Conservation (phyloP, 2,888 invertebrate genomes). For the Blera fallax region DNA sequence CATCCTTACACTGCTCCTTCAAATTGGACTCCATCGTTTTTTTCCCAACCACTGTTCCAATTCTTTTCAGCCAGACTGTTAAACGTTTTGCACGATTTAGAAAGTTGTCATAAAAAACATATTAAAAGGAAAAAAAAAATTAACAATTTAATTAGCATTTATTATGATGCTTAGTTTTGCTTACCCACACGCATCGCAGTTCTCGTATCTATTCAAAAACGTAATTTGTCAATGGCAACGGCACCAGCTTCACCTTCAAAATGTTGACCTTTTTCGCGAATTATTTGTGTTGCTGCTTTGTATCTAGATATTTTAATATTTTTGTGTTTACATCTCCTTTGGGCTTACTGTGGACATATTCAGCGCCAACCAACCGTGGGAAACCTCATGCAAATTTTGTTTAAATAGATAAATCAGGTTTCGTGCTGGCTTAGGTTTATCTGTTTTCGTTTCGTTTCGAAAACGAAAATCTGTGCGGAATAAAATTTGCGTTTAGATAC, state of each 20-base stretch:
- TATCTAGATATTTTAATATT: neutral
- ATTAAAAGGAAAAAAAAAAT: neutral
- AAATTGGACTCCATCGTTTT: too few relatives aligned
- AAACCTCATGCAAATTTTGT: constrained; percentile 27
- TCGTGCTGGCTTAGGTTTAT: neutral
- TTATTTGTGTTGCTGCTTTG: neutral
- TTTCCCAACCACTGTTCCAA: neutral
- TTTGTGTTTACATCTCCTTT: neutral
- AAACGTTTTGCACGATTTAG: constrained; percentile 1
- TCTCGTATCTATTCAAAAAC: constrained; percentile 28
- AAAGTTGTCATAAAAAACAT: constrained; percentile 23
- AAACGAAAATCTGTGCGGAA: neutral
- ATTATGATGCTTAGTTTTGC: constrained; percentile 12
- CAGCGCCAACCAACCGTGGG: constrained; percentile 6
- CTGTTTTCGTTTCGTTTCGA: neutral
- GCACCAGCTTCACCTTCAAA: constrained; percentile 41
- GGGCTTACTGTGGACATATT: neutral
- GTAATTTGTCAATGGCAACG: constrained; percentile 41
- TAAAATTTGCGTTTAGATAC: neutral
- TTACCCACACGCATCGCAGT: constrained; percentile 24
- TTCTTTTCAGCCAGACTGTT: neutral
- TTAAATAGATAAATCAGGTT: constrained; percentile 24
- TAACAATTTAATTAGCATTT: constrained; percentile 37
- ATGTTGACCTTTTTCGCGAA: constrained; percentile 43
- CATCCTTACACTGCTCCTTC: too few relatives aligned